Evolutionary conservation across 2,888 invertebrate genomes (phyloP).

Genomic region (Alloplasta piceator): DNA sequence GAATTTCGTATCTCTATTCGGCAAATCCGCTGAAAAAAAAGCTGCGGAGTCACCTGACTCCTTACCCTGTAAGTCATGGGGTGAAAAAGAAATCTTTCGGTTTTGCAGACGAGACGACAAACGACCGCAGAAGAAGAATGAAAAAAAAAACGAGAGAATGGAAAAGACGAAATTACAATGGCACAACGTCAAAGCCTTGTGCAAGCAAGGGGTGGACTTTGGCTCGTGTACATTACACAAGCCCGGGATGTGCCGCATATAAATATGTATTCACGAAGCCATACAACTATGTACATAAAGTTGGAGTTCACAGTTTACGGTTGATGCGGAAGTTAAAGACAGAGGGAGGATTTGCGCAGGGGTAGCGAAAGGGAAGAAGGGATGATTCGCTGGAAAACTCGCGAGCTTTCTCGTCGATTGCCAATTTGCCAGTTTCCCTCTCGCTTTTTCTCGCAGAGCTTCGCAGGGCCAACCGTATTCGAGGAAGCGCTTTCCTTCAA

Average conservation of each 20-base stretch:
- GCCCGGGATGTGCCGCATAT: neutral
- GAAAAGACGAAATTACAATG: slow-evolving; percentile 19
- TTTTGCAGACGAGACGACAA: neutral
- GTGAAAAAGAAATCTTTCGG: slow-evolving; percentile 23
- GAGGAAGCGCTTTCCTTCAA: slow-evolving; percentile 46
- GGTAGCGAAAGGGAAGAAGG: neutral
- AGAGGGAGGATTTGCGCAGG: slow-evolving; percentile 10
- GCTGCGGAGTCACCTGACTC: slow-evolving; percentile 13
- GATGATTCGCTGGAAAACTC: slow-evolving; percentile 4
- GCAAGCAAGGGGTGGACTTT: slow-evolving; percentile 1
- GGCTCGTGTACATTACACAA: slow-evolving; percentile 5
- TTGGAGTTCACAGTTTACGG: slow-evolving; percentile 30
- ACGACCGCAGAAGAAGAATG: neutral
- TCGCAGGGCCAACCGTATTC: slow-evolving; percentile 2
- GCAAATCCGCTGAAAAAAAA: slow-evolving; percentile 7
- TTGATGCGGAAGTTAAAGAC: slow-evolving; percentile 50
- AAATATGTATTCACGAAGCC: neutral
- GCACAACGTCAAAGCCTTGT: slow-evolving; percentile 27
- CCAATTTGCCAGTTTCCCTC: slow-evolving; percentile 56
- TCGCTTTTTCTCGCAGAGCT: neutral
- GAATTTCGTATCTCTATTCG: too few relatives aligned
- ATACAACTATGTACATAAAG: slow-evolving; percentile 28
- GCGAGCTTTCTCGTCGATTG: slow-evolving; percentile 48
- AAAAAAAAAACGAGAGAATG: neutral
- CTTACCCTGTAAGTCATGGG: slow-evolving; percentile 30